phyloP scores from a whole-genome alignment of 2,113 vertebrate genomes.

The Gymnobelideus leadbeateri region DNA sequence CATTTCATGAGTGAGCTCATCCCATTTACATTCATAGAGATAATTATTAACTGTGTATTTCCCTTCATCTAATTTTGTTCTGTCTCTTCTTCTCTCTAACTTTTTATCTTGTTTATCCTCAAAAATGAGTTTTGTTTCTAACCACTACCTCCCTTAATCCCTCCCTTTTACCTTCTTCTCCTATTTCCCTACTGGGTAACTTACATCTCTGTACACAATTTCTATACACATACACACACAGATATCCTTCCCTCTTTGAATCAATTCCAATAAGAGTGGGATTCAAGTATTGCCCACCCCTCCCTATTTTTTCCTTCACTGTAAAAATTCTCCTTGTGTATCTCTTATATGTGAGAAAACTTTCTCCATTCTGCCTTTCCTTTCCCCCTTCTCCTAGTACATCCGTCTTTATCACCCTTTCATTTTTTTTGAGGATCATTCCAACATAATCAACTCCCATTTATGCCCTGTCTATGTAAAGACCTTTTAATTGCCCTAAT shows the following conservation, averaged over 20 bases:
- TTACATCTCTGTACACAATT: background rate
- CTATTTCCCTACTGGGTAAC: background rate
- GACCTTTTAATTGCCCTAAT: background rate
- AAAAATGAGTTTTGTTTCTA: background rate
- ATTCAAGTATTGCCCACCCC: background rate
- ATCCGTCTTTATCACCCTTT: background rate
- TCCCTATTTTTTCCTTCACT: background rate
- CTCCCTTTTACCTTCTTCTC: background rate
- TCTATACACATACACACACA: background rate
- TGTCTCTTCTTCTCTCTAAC: background rate
- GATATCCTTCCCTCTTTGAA: background rate
- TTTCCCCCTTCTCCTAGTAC: background rate
- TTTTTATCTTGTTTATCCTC: background rate
- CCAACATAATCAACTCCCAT: background rate
- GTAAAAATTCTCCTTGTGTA: background rate
- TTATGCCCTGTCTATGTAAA: background rate
- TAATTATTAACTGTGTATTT: background rate
- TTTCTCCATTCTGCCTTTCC: background rate
- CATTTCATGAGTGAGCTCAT: too few species aligned
- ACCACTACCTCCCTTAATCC: background rate
- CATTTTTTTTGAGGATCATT: background rate
- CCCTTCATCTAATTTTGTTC: background rate
- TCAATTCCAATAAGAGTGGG: background rate
- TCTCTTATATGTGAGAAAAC: background rate
- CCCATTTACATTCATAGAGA: background rate